These are phyloP conservation scores for Xestia ashworthii DNA, from an alignment of 2,888 invertebrate species.

Conservation along the genomic window DNA sequence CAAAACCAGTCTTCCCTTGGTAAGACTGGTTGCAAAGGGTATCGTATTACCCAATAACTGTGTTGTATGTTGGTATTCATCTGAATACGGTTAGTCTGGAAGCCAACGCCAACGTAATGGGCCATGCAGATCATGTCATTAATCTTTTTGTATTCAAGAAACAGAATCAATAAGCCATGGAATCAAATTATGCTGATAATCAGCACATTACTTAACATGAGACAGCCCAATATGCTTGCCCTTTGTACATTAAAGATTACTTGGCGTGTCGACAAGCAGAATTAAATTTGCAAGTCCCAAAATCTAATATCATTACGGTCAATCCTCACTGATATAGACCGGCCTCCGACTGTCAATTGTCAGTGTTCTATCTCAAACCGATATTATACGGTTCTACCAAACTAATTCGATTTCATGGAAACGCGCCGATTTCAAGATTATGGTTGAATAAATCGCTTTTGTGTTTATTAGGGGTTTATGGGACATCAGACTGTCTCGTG, in stretches of 20 bases:
- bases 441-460: background rate
- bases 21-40: too few species aligned
- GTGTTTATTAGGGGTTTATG: background rate
- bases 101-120: background rate
- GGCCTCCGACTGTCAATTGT: background rate
- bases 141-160: background rate
- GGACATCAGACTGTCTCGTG: too few species aligned
- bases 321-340: background rate
- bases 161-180: background rate
- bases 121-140: background rate
- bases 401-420: background rate
- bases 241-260: background rate
- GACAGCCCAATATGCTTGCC: background rate
- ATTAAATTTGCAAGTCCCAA: slow-evolving; percentile 5
- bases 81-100: background rate
- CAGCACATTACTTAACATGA: background rate
- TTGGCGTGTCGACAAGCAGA: background rate
- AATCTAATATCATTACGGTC: slow-evolving; percentile 8
- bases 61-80: too few species aligned
- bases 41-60: background rate
- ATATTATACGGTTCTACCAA: background rate
- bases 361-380: slow-evolving; percentile 2
- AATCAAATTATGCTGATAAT: background rate
- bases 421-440: background rate
- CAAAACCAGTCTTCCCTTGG: background rate